phyloP scores from a whole-genome alignment of 2,888 invertebrate species.

The Drosophila emarginata region DNA sequence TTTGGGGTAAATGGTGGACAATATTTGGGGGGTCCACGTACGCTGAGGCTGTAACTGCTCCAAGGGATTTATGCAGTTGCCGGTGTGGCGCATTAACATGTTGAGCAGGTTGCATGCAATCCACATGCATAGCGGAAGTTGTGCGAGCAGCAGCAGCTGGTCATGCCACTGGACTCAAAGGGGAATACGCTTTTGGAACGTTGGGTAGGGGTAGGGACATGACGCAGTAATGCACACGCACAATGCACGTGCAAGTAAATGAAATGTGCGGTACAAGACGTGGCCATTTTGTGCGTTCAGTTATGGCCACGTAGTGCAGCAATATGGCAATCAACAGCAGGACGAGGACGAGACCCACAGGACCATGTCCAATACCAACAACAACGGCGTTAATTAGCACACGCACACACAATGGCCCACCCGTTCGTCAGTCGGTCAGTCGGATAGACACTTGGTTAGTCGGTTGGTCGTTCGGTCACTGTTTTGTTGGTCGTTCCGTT shows the following conservation, averaged over 20 bases:
- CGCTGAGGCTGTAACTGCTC: slow-evolving; percentile 35
- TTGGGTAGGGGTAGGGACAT: slow-evolving; percentile 3
- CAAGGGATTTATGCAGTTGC: slow-evolving; percentile 36
- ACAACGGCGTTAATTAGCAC: slow-evolving; percentile 57
- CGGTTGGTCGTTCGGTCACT: neutral
- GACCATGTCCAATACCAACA: slow-evolving; percentile 32
- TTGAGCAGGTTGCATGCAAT: slow-evolving; percentile 58
- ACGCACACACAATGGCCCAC: slow-evolving; percentile 26
- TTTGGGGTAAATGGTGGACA: slow-evolving; percentile 39
- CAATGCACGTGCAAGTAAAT: slow-evolving; percentile 63
- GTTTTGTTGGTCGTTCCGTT: neutral
- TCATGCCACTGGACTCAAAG: slow-evolving; percentile 45
- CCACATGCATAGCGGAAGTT: slow-evolving; percentile 54
- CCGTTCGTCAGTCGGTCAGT: slow-evolving; percentile 24
- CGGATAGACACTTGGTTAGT: neutral
- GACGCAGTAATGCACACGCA: slow-evolving; percentile 63
- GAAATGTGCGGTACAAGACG: slow-evolving; percentile 64
- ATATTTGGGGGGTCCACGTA: slow-evolving; percentile 19
- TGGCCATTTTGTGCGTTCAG: slow-evolving; percentile 65
- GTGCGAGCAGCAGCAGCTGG: slow-evolving; percentile 36
- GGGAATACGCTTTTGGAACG: neutral
- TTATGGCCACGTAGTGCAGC: slow-evolving; percentile 65
- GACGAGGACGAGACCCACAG: slow-evolving; percentile 18
- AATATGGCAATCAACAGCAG: slow-evolving; percentile 65
- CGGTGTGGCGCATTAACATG: slow-evolving; percentile 64